A percentile compares a stretch with the other conserved stretches of the same genome.
Evolutionary conservation across 92 coral and sea anemone genomes (phyloP).

Genomic region (Porites lobata): DNA sequence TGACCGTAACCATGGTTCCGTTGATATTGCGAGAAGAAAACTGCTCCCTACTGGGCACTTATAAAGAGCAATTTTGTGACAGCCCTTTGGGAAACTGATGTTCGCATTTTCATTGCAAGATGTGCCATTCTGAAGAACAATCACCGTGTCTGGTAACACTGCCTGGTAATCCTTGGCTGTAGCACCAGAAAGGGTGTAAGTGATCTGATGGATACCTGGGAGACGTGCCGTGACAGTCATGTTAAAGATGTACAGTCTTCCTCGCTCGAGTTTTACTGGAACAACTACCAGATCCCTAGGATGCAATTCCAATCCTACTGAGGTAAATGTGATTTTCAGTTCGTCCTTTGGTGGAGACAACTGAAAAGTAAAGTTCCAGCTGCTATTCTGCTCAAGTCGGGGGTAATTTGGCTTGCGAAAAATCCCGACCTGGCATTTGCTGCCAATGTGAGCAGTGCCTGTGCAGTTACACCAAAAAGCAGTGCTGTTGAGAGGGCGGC

Average conservation of each 20-base stretch:
- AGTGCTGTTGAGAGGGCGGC: constrained; percentile 58
- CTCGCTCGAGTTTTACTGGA: constrained; percentile 6
- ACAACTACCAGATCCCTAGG: constrained; percentile 45
- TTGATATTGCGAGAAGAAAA: constrained; percentile 55
- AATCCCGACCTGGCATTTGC: constrained; percentile 61
- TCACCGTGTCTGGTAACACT: constrained; percentile 54
- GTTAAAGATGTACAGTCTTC: constrained; percentile 42
- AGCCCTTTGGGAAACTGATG: constrained; percentile 59
- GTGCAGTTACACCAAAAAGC: constrained; percentile 73
- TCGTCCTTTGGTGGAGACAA: constrained; percentile 68
- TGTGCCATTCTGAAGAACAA: constrained; percentile 44
- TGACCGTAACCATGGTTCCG: constrained; percentile 61
- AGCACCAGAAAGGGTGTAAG: constrained; percentile 71
- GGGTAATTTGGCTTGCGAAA: constrained; percentile 68
- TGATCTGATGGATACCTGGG: constrained; percentile 67
- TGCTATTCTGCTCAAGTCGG: constrained; percentile 20
- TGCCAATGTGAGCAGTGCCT: constrained; percentile 74
- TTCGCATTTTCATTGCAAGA: constrained; percentile 16
- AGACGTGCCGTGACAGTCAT: constrained; percentile 61
- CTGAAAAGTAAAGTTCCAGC: constrained; percentile 50
- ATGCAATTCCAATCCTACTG: constrained; percentile 50
- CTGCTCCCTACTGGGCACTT: constrained; percentile 48
- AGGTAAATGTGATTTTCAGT: constrained; percentile 37
- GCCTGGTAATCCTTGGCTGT: constrained; percentile 54
- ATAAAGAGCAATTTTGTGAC: constrained; percentile 50